phyloP scores from a whole-genome alignment of 1,140 invertebrate genomes.

The Nautilus pompilius region DNA sequence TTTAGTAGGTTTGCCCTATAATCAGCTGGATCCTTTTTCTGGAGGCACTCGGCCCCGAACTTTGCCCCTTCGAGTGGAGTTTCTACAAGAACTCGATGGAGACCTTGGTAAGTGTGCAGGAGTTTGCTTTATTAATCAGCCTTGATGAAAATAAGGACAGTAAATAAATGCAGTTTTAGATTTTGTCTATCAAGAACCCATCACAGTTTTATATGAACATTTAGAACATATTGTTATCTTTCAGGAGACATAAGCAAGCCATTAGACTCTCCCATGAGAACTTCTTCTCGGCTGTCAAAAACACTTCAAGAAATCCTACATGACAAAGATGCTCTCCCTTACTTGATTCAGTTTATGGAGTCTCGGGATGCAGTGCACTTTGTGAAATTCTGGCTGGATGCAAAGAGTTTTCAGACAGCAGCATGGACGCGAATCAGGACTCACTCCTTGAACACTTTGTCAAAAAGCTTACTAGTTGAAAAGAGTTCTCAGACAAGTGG shows the following conservation, averaged over 20 bases:
- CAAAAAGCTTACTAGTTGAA: slow-evolving; percentile 19
- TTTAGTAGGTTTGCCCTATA: too few species aligned
- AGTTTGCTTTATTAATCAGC: not conserved
- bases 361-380: slow-evolving; percentile 59
- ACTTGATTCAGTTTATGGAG: slow-evolving; percentile 74
- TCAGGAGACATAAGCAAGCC: not conserved
- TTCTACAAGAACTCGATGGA: not conserved
- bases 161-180: too few species aligned
- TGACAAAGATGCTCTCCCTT: slow-evolving; percentile 69
- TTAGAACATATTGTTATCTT: not conserved
- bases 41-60: not conserved
- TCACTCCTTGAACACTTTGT: slow-evolving; percentile 36
- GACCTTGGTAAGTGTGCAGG: not conserved
- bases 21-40: too few species aligned
- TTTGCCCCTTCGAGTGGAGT: not conserved
- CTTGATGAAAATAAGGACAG: too few species aligned
- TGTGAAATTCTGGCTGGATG: slow-evolving; percentile 72
- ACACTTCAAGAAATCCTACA: slow-evolving; percentile 65
- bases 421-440: slow-evolving; percentile 38
- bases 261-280: slow-evolving; percentile 19
- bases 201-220: not conserved
- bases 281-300: slow-evolving; percentile 62
- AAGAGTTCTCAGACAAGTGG: slow-evolving; percentile 4
- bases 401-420: slow-evolving; percentile 64
- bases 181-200: too few species aligned